Percentiles rank a stretch among this genome's conserved stretches.
Conservation (phyloP, 2,888 invertebrate species). For the Dusona sp. region DNA sequence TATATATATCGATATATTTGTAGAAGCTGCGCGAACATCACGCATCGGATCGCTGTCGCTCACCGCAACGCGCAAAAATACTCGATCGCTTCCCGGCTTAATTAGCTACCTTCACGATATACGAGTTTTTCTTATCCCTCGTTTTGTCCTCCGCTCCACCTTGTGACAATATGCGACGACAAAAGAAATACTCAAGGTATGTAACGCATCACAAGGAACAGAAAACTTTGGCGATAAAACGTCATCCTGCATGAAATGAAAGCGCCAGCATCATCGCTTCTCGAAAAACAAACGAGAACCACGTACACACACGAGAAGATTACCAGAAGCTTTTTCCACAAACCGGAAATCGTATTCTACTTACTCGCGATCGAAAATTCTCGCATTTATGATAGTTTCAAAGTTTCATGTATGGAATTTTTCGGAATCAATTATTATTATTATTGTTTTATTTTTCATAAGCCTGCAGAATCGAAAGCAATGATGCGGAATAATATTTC, state of each 20-base stretch:
- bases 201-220: conserved; percentile 1
- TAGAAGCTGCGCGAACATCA: conserved; percentile 36
- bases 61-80: conserved; percentile 61
- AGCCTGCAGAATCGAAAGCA: background rate
- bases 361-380: conserved; percentile 40
- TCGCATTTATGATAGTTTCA: conserved; percentile 18
- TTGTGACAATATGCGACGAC: conserved; percentile 39
- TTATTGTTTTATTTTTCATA: background rate
- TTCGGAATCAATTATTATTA: background rate
- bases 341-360: conserved; percentile 63
- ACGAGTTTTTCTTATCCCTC: conserved; percentile 32
- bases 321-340: conserved; percentile 31
- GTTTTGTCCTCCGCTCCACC: background rate
- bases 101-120: conserved; percentile 61
- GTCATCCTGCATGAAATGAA: conserved; percentile 5
- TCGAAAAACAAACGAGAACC: background rate
- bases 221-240: conserved; percentile 23
- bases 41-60: conserved; percentile 62
- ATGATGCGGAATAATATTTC: background rate
- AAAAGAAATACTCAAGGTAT: conserved; percentile 31
- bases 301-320: conserved; percentile 7
- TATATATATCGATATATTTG: conserved; percentile 11
- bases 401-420: background rate
- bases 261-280: conserved; percentile 38
- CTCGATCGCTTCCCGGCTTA: conserved; percentile 62